Evolutionary conservation across 2,888 invertebrate genomes (phyloP), one percentile per base, ranked within the genome.

Genomic region (Minunthozetes semirufus): DNA sequence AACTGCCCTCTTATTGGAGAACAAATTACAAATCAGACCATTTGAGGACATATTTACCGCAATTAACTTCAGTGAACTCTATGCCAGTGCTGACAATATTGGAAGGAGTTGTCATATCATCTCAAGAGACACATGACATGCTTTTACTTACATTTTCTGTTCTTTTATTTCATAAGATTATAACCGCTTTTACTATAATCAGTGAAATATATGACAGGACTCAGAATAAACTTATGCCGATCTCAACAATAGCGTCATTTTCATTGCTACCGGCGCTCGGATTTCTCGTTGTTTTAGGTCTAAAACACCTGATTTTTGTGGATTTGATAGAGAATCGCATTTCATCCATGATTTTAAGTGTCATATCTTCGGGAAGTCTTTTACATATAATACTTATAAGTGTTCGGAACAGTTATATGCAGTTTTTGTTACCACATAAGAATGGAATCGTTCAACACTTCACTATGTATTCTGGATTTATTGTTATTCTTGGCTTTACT

Each of bases 381-480:
- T 33, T 68, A 8, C 68, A 68, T 42, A 68, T 68, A 1, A 68
- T 68, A 4, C 13, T 42, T 1, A 42, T 42, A 1, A 22, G 42
- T 22, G 22, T 50, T 22, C 25, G 56, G 5, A 72, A 72, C 56
- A 56, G 53, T 72, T 56, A 72, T 42, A 70, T 68, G 25, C 53
- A 46, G 50, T 38, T 71, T 48, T n/a, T 73, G 27, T 25, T 42
- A 27, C 27, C 71, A 2, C 33, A 46, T 6, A 61, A 56, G 38
- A 75, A 63, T 56, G 71, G 53, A 5, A 71, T 75, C 15, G 15
- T 75, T 15, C 75, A 75, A 19, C 71, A 75, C 25, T 75, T 75
- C 48, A 75, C 71, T 9, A 75, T 75, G 75, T 75, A 75, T 48
- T 48, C 71, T 13, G 75, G 71, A 9, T 75, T 75, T 27, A 75